A percentile compares a stretch with the other conserved stretches of the same genome.
Conservation (phyloP, 2,888 invertebrate genomes). For the Lepidocyrtinus sp. region DNA sequence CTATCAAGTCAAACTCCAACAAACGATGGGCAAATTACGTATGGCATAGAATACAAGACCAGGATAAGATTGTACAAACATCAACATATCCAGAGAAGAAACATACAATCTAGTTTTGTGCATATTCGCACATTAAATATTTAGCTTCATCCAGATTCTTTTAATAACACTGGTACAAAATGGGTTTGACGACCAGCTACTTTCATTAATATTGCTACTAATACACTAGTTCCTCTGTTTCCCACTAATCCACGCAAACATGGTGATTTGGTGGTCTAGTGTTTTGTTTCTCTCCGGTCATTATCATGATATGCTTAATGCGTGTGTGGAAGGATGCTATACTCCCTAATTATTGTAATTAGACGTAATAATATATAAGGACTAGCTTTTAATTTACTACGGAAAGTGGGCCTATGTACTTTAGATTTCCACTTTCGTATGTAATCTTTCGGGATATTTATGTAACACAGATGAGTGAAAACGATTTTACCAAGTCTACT, state of each 20-base stretch:
- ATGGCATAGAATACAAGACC: no score
- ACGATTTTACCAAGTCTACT: neutral
- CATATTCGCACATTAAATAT: no score
- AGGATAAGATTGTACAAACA: no score
- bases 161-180: no score
- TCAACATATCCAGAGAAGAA: no score
- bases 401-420: neutral
- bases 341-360: neutral
- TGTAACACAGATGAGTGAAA: slow-evolving; percentile 1
- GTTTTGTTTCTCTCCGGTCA: slow-evolving; percentile 2
- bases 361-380: neutral
- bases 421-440: no score
- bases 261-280: neutral
- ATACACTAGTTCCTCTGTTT: slow-evolving; percentile 52
- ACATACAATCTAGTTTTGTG: no score
- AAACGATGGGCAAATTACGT: no score
- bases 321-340: no score
- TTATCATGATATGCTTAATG: neutral
- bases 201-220: slow-evolving; percentile 64
- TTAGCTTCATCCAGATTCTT: no score
- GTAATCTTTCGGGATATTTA: neutral
- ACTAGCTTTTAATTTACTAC: neutral
- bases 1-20: no score
- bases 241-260: slow-evolving; percentile 24
- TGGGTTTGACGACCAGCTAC: no score